Conservation (phyloP, 2,113 vertebrate species). For the Ploceus nigricollis region DNA sequence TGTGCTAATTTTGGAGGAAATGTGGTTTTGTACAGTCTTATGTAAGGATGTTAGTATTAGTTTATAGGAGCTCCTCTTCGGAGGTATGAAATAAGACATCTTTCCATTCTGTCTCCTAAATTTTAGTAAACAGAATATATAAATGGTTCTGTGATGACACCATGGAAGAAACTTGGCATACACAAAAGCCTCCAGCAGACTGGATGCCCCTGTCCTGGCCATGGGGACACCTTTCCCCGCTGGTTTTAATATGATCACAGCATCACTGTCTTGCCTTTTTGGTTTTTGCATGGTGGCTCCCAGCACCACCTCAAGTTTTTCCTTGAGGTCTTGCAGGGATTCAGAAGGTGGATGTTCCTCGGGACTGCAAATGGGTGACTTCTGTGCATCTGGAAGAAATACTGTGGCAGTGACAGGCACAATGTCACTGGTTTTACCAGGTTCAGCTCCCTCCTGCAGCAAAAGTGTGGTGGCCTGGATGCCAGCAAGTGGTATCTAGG, state of each 20-base stretch:
- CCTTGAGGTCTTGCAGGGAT: neutral
- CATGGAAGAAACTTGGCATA: fast-evolving
- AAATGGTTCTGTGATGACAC: neutral
- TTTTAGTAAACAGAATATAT: neutral
- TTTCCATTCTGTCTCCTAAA: neutral
- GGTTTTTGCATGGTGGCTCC: neutral
- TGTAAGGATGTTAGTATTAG: neutral
- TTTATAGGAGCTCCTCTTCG: neutral
- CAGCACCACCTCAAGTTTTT: neutral
- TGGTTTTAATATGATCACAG: neutral
- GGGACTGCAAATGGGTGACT: neutral
- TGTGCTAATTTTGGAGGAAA: neutral
- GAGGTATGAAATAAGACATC: neutral
- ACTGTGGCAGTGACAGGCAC: neutral
- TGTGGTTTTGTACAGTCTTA: neutral
- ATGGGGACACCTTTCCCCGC: neutral
- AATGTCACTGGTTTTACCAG: neutral
- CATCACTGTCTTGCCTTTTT: neutral
- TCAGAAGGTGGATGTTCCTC: neutral
- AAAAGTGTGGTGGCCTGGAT: neutral
- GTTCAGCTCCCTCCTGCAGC: neutral
- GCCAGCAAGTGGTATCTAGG: neutral
- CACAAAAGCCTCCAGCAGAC: neutral
- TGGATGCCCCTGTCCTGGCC: neutral
- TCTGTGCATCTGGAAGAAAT: neutral